Evolutionary conservation across 92 coral and sea anemone genomes (phyloP), one percentile per base, ranked within the genome.

Genomic region (Epizoanthus illoricatus): DNA sequence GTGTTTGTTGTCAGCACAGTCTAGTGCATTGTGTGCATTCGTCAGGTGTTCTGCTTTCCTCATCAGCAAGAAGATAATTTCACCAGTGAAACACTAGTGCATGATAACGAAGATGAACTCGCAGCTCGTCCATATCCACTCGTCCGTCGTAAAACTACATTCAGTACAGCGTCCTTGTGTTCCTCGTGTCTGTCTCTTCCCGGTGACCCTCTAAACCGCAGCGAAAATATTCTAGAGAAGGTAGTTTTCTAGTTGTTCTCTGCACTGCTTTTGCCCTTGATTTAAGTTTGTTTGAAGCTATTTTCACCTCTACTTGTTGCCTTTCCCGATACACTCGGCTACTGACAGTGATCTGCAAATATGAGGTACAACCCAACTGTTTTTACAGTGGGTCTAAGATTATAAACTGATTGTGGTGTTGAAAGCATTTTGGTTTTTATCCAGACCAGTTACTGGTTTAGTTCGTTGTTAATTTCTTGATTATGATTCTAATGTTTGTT

Each of bases 171-270:
- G 15, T 76, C 81, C 33, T 55, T 76, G 21, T 76, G 71, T 43
- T 76, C 81, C 24, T 76, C 81, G 28, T 76, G 81, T 62, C 56
- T 63, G 58, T 76, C 81, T 40, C 21, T 74, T 21, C 18, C 76
- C 76, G 76, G 76, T 45, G 80, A 75, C 61, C 80, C 80, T 75
- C 80, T 75, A 59, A 59, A 41, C 45, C 42, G 59, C 71, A 63
- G 81, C 81, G 81, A 76, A 76, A 61, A 47, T 76, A 76, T 76
- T 76, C 81, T 76, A 63, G 81, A 76, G 33, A 76, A 76, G 81
- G 81, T 76, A 76, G 81, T 65, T 76, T 62, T 62, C 54, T 36
- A 67, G 72, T 67, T 39, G 49, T n/a, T n/a, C n/a, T n/a, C n/a
- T n/a, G 56, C 17, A 24, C 17, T 7, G 15, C 19, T 68, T 11